phyloP scores from a whole-genome alignment of 92 coral and sea anemone genomes.

The Palythoa grandiflora region DNA sequence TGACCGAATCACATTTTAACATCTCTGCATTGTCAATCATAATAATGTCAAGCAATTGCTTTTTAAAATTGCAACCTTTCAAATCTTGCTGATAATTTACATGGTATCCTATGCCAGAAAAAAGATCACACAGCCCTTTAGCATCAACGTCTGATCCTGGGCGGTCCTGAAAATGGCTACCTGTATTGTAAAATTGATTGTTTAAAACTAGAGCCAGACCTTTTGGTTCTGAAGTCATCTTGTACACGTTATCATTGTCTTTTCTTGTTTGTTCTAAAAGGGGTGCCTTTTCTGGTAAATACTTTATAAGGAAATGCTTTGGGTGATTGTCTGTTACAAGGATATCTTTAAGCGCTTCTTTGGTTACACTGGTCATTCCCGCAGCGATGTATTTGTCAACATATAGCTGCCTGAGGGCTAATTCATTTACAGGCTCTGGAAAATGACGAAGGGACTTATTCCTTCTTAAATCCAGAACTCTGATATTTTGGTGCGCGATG shows the following conservation, averaged over 20 bases:
- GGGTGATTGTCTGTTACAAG: slow-evolving; percentile 25
- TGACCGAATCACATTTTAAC: slow-evolving; percentile 45
- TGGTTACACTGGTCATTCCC: slow-evolving; percentile 28
- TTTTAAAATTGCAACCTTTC: not conserved
- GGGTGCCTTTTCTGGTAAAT: slow-evolving; percentile 51
- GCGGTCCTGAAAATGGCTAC: not conserved
- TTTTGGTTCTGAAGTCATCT: slow-evolving; percentile 68
- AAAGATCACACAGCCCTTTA: slow-evolving; percentile 20
- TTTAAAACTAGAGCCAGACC: slow-evolving; percentile 62
- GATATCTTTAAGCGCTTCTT: slow-evolving; percentile 16
- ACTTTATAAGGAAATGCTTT: slow-evolving; percentile 37
- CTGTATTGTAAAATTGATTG: not conserved
- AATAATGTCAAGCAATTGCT: not conserved
- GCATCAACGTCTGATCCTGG: slow-evolving; percentile 40
- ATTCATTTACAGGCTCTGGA: not conserved
- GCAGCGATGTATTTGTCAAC: slow-evolving; percentile 3
- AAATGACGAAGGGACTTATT: slow-evolving; percentile 25
- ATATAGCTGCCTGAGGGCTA: slow-evolving; percentile 17
- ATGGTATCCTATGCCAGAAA: slow-evolving; percentile 53
- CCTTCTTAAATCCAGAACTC: slow-evolving; percentile 6
- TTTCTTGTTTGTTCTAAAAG: slow-evolving; percentile 22
- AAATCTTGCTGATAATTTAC: not conserved
- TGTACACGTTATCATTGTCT: slow-evolving; percentile 49
- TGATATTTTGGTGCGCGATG: not conserved
- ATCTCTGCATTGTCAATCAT: not conserved